These are phyloP conservation scores for Danionella cerebrum DNA, from an alignment of 2,113 vertebrate genomes.

Conservation along the genomic window DNA sequence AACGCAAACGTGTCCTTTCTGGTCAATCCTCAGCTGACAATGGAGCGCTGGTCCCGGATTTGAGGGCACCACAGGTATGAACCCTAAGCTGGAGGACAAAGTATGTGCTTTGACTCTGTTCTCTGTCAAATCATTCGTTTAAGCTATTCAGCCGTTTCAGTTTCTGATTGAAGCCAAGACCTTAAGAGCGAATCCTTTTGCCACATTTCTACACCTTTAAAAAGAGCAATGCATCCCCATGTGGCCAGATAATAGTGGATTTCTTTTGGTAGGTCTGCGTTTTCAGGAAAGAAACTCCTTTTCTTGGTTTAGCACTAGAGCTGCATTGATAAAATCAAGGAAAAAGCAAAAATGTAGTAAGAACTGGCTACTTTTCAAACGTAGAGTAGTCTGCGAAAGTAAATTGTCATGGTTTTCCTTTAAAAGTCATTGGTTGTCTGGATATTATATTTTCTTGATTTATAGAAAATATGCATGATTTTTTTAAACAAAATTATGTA, in stretches of 20 bases:
- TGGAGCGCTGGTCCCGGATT: not conserved
- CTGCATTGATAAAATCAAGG: not conserved
- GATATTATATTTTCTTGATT: too few species aligned
- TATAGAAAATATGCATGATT: too few species aligned
- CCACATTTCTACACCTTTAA: not conserved
- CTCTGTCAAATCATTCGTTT: not conserved
- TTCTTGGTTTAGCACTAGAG: not conserved
- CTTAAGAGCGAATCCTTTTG: not conserved
- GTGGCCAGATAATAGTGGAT: not conserved
- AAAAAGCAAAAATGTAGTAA: not conserved
- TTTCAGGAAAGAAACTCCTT: not conserved
- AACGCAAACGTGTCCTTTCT: not conserved
- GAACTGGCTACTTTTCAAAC: not conserved
- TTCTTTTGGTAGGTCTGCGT: not conserved
- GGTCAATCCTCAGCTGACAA: not conserved
- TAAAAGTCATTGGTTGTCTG: too few species aligned
- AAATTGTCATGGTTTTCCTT: too few species aligned
- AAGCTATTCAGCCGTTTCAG: constrained; percentile 2
- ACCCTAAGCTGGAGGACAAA: constrained; percentile 2
- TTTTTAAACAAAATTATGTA: too few species aligned
- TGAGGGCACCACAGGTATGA: not conserved
- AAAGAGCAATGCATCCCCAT: not conserved
- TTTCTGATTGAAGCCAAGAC: constrained; percentile 1
- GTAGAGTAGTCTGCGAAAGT: too few species aligned
- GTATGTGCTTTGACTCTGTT: not conserved